A percentile compares a stretch with the other conserved stretches of the same genome.
phyloP scores from a whole-genome alignment of 1,140 invertebrate species.

The Caenorhabditis latens region DNA sequence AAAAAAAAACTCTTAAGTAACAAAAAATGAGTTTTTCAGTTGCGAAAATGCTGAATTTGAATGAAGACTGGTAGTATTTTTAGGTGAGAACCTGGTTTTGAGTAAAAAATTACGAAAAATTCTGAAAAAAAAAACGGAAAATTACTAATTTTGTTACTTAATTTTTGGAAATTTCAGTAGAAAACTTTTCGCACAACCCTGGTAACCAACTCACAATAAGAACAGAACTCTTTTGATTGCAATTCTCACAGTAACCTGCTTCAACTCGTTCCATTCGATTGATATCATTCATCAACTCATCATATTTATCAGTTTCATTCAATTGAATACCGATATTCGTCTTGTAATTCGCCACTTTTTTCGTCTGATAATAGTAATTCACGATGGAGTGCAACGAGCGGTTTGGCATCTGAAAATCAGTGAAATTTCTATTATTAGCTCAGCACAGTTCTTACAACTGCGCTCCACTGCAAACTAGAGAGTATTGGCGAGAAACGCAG shows the following conservation, averaged over 20 bases:
- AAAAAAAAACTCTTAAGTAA: not conserved
- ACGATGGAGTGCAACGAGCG: not conserved
- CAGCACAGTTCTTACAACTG: not conserved
- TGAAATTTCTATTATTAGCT: not conserved
- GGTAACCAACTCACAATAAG: conserved; percentile 22
- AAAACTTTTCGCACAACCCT: too few relatives aligned
- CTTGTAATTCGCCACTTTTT: conserved; percentile 3
- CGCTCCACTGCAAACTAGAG: not conserved
- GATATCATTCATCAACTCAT: not conserved
- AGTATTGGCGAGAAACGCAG: too few relatives aligned
- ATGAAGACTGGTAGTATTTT: too few relatives aligned
- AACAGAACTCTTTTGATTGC: not conserved
- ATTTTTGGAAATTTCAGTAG: too few relatives aligned
- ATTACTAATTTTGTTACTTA: too few relatives aligned
- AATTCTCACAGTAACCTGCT: conserved; percentile 15
- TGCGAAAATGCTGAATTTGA: too few relatives aligned
- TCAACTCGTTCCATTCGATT: not conserved
- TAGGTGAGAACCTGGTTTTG: too few relatives aligned
- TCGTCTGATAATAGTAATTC: conserved; percentile 3
- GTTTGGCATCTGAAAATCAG: not conserved
- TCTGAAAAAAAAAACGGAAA: too few relatives aligned
- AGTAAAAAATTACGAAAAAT: too few relatives aligned
- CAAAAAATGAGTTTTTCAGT: too few relatives aligned
- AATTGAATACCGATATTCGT: not conserved
- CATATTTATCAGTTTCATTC: not conserved